Evolutionary conservation across 2,113 vertebrate species (phyloP).

Genomic region (Dunckerocampus dactyliophorus): DNA sequence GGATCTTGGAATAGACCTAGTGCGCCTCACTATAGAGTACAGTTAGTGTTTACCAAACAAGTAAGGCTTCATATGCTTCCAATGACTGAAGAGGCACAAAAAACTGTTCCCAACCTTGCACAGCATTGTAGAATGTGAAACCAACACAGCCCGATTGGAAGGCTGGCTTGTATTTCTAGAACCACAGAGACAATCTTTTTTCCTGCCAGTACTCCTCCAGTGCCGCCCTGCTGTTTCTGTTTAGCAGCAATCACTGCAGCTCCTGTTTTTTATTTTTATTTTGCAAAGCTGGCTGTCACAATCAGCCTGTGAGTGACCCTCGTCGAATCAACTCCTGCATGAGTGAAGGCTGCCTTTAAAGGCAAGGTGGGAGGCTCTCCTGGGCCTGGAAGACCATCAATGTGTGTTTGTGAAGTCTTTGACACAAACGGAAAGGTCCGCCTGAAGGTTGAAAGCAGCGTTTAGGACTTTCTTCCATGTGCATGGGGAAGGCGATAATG

Average conservation of each 20-base stretch:
- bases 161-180: constrained; percentile 28
- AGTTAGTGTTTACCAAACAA: too few species aligned
- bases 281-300: constrained; percentile 47
- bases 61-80: too few species aligned
- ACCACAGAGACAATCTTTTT: constrained; percentile 18
- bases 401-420: constrained; percentile 7
- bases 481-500: constrained; percentile 26
- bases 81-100: too few species aligned
- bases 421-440: constrained; percentile 30
- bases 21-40: too few species aligned
- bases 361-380: constrained; percentile 12
- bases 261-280: background rate
- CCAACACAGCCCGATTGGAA: constrained; percentile 31
- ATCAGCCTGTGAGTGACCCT: constrained; percentile 63
- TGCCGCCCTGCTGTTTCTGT: constrained; percentile 38
- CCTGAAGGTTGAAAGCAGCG: constrained; percentile 34
- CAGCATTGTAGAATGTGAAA: constrained; percentile 9
- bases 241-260: constrained; percentile 16
- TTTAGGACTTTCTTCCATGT: constrained; percentile 7
- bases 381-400: constrained; percentile 10
- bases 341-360: constrained; percentile 54
- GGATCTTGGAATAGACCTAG: too few species aligned
- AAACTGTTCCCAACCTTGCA: too few species aligned
- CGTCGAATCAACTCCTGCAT: constrained; percentile 67
- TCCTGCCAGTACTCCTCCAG: background rate